Base-by-base conservation (phyloP, 2,113 vertebrate genomes). In the Melierax canorus region DNA sequence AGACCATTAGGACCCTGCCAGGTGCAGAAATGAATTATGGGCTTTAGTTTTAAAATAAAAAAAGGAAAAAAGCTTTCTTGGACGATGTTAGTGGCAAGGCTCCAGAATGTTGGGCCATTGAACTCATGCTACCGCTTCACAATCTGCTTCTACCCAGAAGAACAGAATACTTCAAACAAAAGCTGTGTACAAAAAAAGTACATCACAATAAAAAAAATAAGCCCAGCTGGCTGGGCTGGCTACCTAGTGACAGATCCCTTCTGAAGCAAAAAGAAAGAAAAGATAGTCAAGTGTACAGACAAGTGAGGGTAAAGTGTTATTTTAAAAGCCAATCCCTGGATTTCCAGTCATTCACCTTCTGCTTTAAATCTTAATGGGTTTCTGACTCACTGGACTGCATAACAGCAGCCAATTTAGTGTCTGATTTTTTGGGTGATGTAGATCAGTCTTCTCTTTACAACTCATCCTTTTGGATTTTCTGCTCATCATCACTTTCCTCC, bases 391-490 rank as follows among this genome's bases (percentile, higher is more conserved):
- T 79, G 88, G 69, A 96, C 97, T 92, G 92, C 75, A 3, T 20
- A 80, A 94, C 41, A 79, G 96, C 96, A 78, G 92, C 96, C 94
- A 88, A 88, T 94, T 94, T 97, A 98, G 97, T 96, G 97, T 97
- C 91, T 93, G 89, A 87, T 88, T 95, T 95, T 96, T 91, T 74
- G 92, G 94, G 93, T 91, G 51, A 88, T 66, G 90, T 67, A 48
- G 86, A 87, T 93, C 92, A 77, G 20, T 51, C 72, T 79, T 71
- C 36, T n/a, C 62, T 56, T 98, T 99, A 99, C 98, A 99, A 98
- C 96, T 99, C 99, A 38, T 99, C 99, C 63, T 99, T 99, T 60
- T 96, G 91, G 36, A 92, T 97, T 45, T 98, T 98, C 92, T 99
- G 98, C 2, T 97, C 98, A 1, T 99, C 99, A 34, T 97, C 96